phyloP scores from a whole-genome alignment of 2,113 vertebrate genomes.

The Triplophysa dalaica region DNA sequence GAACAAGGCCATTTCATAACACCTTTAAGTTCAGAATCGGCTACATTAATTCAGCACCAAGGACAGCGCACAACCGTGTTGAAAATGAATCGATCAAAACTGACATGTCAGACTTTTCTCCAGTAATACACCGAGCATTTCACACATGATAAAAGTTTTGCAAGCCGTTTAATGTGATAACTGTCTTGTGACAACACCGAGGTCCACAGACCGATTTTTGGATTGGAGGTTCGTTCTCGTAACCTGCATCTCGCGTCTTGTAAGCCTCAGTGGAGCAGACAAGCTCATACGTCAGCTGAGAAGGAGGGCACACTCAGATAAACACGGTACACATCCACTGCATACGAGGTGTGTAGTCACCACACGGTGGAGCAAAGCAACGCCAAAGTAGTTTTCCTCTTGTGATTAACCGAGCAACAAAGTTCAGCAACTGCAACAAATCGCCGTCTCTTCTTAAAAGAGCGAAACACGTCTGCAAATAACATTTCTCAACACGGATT shows the following conservation, averaged over 20 bases:
- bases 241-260: background rate
- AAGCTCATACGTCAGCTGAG: constrained; percentile 27
- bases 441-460: background rate
- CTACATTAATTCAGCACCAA: background rate
- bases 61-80: constrained; percentile 2
- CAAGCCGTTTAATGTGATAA: background rate
- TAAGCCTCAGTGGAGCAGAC: background rate
- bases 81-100: background rate
- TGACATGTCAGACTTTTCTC: background rate
- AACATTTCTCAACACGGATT: constrained; percentile 15
- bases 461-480: background rate
- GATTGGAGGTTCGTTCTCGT: background rate
- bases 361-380: constrained; percentile 69
- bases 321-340: constrained; percentile 2
- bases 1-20: no score
- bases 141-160: background rate
- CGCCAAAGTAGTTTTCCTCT: constrained; percentile 57
- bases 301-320: constrained; percentile 35
- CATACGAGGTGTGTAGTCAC: constrained; percentile 42
- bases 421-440: constrained; percentile 47
- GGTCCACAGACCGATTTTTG: no score
- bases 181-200: background rate
- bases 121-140: background rate
- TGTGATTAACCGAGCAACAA: constrained; percentile 49
- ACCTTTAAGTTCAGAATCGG: no score